phyloP scores from a whole-genome alignment of 1,140 invertebrate genomes.

The Drosophila suzukii region DNA sequence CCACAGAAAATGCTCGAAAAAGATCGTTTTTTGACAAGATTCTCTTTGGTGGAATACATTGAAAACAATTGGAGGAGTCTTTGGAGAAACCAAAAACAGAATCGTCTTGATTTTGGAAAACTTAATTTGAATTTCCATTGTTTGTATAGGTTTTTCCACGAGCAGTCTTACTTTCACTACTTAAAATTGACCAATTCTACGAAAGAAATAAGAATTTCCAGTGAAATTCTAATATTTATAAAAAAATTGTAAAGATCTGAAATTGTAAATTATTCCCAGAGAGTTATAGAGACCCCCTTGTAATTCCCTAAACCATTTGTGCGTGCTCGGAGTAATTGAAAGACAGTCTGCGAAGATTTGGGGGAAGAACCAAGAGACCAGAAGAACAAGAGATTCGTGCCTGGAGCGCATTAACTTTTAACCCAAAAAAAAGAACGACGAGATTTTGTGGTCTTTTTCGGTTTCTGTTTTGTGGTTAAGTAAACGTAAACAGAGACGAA shows the following conservation, averaged over 20 bases:
- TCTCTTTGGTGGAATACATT: background rate
- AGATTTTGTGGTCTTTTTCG: slow-evolving; percentile 42
- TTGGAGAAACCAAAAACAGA: background rate
- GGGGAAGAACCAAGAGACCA: slow-evolving; percentile 18
- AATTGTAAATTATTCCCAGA: no score
- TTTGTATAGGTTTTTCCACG: no score
- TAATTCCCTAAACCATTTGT: slow-evolving; percentile 22
- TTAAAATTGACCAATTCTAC: no score
- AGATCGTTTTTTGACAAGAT: slow-evolving; percentile 2
- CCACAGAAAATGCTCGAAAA: background rate
- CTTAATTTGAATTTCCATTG: no score
- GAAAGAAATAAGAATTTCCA: no score
- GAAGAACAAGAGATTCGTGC: slow-evolving; percentile 45
- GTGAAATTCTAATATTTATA: no score
- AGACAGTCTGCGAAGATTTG: slow-evolving; percentile 42
- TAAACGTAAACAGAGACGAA: slow-evolving; percentile 57
- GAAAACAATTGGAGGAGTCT: background rate
- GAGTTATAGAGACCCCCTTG: background rate
- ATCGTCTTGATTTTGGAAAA: background rate
- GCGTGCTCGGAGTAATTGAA: slow-evolving; percentile 63
- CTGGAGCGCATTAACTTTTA: slow-evolving; percentile 69
- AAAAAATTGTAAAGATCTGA: no score
- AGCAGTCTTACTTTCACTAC: no score
- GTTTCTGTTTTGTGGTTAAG: slow-evolving; percentile 61
- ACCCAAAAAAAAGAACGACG: slow-evolving; percentile 53